Percentiles rank a stretch among this genome's conserved stretches.
These are phyloP conservation scores for Sebastes itinus DNA, from an alignment of 2,797 vertebrate genomes.

Conservation along the genomic window DNA sequence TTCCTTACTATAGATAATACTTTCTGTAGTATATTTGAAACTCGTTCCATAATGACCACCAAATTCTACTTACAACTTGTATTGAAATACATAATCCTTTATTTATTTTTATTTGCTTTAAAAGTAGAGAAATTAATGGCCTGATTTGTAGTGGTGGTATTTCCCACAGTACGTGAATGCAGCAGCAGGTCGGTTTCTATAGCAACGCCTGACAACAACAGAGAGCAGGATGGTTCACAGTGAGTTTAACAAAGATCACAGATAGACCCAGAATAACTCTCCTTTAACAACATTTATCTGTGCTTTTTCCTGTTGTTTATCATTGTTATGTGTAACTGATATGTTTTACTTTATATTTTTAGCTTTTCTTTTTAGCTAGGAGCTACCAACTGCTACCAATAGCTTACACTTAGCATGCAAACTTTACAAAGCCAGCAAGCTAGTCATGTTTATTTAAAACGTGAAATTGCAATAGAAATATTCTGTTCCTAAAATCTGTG, in stretches of 20 bases:
- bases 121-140: too few species aligned
- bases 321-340: fast-evolving
- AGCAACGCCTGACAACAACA: slow-evolving; percentile 59
- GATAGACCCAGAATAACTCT: neutral
- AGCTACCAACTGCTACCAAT: too few species aligned
- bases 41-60: neutral
- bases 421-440: too few species aligned
- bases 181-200: slow-evolving; percentile 34
- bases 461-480: too few species aligned
- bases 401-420: too few species aligned
- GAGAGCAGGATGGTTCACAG: slow-evolving; percentile 64
- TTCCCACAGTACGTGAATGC: neutral
- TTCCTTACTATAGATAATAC: too few species aligned
- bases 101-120: neutral
- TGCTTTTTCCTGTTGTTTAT: neutral
- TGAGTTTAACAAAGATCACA: slow-evolving; percentile 32
- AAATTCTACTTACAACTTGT: neutral
- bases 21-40: neutral
- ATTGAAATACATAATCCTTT: neutral
- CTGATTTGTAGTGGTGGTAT: neutral
- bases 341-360: neutral
- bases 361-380: too few species aligned
- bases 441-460: too few species aligned
- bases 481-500: too few species aligned
- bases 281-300: neutral